Conservation (phyloP, 2,888 invertebrate species). For the Himalopsyche kuldschensis region DNA sequence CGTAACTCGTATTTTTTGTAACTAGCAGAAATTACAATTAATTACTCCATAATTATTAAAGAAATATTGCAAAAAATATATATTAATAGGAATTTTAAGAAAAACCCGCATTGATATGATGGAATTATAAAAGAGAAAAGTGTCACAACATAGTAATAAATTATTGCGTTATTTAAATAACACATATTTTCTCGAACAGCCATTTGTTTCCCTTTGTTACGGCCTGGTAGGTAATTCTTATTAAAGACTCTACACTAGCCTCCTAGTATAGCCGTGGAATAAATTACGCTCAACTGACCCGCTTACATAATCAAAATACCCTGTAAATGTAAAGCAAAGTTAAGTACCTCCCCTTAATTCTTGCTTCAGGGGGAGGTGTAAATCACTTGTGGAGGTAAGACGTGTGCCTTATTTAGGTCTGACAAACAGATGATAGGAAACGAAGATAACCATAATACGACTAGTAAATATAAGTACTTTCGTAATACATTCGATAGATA, state of each 20-base stretch:
- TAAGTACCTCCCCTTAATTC: constrained; percentile 7
- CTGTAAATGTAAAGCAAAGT: constrained; percentile 21
- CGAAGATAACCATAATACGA: constrained; percentile 14
- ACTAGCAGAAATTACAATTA: too few species aligned
- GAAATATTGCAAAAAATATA: not conserved
- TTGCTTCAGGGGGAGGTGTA: constrained; percentile 12
- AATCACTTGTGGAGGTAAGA: constrained; percentile 13
- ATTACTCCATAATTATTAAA: not conserved
- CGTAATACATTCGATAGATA: not conserved
- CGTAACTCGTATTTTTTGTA: too few species aligned
- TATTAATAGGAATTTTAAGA: not conserved
- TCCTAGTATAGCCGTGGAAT: constrained; percentile 20
- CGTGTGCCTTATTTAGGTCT: constrained; percentile 14
- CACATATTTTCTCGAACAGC: not conserved
- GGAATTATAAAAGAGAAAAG: not conserved
- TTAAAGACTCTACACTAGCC: not conserved
- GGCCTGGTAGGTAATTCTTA: not conserved
- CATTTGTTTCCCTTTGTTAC: constrained; percentile 19
- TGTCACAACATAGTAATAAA: not conserved
- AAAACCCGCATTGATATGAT: not conserved
- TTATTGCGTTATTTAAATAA: not conserved
- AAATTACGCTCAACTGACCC: constrained; percentile 35
- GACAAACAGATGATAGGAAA: constrained; percentile 18
- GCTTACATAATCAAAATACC: constrained; percentile 35
- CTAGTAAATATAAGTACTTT: not conserved